phyloP scores from a whole-genome alignment of 2,797 vertebrate species.

The Enteromius trimaculatus region DNA sequence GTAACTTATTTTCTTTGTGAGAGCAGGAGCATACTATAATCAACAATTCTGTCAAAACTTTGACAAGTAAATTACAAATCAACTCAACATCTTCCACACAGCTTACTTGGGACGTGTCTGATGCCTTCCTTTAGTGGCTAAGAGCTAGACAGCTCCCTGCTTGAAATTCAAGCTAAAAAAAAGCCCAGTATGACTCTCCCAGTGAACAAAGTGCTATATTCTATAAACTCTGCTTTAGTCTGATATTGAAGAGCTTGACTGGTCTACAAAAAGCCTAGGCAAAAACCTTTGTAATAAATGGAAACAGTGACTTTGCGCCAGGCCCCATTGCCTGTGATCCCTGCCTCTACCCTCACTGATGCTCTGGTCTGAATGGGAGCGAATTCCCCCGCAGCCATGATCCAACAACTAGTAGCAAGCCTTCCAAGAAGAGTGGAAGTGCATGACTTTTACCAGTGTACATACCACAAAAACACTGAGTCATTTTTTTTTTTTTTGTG shows the following conservation, averaged over 20 bases:
- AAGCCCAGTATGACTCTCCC: neutral
- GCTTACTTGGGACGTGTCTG: neutral
- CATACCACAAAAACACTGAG: neutral
- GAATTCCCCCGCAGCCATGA: neutral
- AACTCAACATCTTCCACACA: neutral
- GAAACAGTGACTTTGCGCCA: neutral
- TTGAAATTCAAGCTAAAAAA: neutral
- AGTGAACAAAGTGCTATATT: neutral
- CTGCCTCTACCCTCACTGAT: constrained; percentile 3
- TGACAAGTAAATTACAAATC: constrained; percentile 12
- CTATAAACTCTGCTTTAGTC: neutral
- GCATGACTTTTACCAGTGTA: neutral
- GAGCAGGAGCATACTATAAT: neutral
- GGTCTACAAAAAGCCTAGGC: neutral
- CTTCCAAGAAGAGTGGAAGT: neutral
- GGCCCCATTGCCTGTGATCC: neutral
- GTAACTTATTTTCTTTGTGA: neutral
- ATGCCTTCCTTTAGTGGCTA: neutral
- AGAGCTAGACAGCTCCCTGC: neutral
- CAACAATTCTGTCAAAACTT: constrained; percentile 25
- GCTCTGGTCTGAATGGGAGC: neutral
- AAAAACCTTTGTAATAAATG: neutral
- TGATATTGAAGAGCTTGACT: neutral
- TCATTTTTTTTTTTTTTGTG: neutral
- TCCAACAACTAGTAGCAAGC: neutral